Evolutionary conservation across 1,140 invertebrate genomes (phyloP), one percentile per base, ranked within the genome.

Genomic region (Drosophila sechellia): DNA sequence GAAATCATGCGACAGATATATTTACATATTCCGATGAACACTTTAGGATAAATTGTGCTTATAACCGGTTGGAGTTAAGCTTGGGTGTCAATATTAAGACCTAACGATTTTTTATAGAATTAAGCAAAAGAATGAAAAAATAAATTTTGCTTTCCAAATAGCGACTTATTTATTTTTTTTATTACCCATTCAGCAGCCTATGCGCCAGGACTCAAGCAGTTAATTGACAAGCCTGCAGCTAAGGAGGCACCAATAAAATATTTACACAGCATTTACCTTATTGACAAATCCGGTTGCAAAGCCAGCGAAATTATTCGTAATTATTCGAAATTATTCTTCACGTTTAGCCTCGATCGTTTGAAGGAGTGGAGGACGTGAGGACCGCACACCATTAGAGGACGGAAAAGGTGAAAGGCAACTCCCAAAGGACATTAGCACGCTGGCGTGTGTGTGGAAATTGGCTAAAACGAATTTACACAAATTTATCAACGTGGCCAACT

Each of bases 401-500:
- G 53, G 80, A 77, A 65, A 65, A 61, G 70, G 61, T 64, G 61
- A 39, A 17, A 35, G 17, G 50, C 59, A 81, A 59, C 50, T 87
- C 83, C 77, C 83, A 65, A 71, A 79, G 79, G 81, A 86, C 79
- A 87, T 78, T 59, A 83, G 73, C 63, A 64, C 72, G 56, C 63
- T 35, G 45, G 58, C 57, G 49, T 70, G 69, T 71, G 77, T 64
- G 70, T 77, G 71, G 83, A 87, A 87, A 87, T 87, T 87, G 83
- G 84, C 76, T 87, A 83, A 87, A 87, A 87, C 79, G 83, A 86
- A 87, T 89, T 87, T 87, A 87, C 84, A 87, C 84, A 87, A 87
- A 87, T 87, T 87, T 87, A 89, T 87, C 83, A 87, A 89, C 79
- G 76, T 89, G 79, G 83, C 50, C 66, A 69, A 83, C 83, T 76